Conservation (phyloP, 2,113 vertebrate genomes). For the Ophiodon elongatus region DNA sequence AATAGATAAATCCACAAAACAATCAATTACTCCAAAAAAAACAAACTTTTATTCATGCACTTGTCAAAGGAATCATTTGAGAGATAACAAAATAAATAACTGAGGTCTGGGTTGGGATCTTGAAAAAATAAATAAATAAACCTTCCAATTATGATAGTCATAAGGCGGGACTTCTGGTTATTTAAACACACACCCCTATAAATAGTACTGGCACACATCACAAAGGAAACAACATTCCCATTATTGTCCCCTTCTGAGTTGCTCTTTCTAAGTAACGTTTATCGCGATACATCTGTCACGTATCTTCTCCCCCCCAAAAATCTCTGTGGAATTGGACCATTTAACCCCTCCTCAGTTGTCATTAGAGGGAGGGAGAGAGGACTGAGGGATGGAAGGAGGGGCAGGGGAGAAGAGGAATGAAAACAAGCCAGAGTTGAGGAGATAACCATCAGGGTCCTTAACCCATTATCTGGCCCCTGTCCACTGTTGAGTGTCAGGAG, state of each 20-base stretch:
- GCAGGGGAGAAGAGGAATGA: constrained; percentile 73
- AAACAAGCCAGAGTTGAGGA: constrained; percentile 82
- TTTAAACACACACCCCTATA: constrained; percentile 62
- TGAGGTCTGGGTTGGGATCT: constrained; percentile 46
- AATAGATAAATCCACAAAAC: constrained; percentile 46
- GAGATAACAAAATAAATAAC: constrained; percentile 9
- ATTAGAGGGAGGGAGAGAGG: constrained; percentile 57
- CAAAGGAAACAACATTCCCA: constrained; percentile 67
- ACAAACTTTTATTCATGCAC: constrained; percentile 34
- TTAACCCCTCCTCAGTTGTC: constrained; percentile 80
- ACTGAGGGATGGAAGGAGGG: constrained; percentile 41
- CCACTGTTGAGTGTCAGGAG: constrained; percentile 81
- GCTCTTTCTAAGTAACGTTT: constrained; percentile 63
- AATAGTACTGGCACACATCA: constrained; percentile 68
- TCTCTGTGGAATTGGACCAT: constrained; percentile 75
- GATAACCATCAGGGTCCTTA: constrained; percentile 87
- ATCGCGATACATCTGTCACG: constrained; percentile 70
- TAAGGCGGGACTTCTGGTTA: constrained; percentile 49
- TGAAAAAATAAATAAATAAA: constrained; percentile 56
- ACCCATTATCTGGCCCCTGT: constrained; percentile 83
- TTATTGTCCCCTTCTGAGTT: constrained; percentile 66
- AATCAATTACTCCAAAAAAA: constrained; percentile 52
- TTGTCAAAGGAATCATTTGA: constrained; percentile 23
- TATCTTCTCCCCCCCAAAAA: constrained; percentile 56
- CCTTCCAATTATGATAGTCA: constrained; percentile 59